Base-by-base conservation (phyloP, 2,113 vertebrate genomes). In the Oophaga pumilio region DNA sequence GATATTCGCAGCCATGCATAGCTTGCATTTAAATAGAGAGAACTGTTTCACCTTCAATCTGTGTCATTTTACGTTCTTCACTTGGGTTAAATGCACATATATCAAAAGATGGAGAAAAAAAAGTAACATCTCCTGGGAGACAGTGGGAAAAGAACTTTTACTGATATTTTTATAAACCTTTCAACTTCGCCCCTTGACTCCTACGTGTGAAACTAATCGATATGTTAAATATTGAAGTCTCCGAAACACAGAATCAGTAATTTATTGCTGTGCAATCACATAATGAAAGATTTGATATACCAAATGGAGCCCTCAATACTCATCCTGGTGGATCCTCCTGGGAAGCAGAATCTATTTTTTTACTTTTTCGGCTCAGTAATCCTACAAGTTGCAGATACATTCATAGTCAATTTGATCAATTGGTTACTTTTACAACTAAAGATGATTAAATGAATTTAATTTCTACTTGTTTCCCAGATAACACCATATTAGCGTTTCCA, bases 1-100 rank as follows among this genome's bases (percentile, higher is more conserved):
- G 91, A 89, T 93, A 91, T 77, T 80, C 88, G 92, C 20, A 33
- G 82, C 79, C 80, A 81, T 89, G 89, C 85, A 90, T 85, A 90
- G 87, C 88, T 80, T 90, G 81, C 78, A 91, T 88, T 83, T 68
- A 89, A 89, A 85, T 11, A 15, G 52, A 84, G 89, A 91, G 82
- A 79, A 43, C 88, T 89, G 22, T 69, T 56, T 24, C 78, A 33
- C 52, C 80, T 80, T 81, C 64, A 85, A 82, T 90, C 89, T 90
- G 89, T 90, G 90, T 74, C 17, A 76, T 1, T 49, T 82, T 26
- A 6, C 77, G 1, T 33, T 81, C 78, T 79, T 90, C 69, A 90
- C 77, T 69, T 26, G 24, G 77, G 89, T 86, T 86, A 84, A 82
- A 22, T 50, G 80, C 33, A 66, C 80, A 82, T 82, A 83, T 69